Percentiles rank a stretch among this genome's conserved stretches.
Evolutionary conservation across 2,888 invertebrate genomes (phyloP).

Genomic region (Caenorhabditis angaria): DNA sequence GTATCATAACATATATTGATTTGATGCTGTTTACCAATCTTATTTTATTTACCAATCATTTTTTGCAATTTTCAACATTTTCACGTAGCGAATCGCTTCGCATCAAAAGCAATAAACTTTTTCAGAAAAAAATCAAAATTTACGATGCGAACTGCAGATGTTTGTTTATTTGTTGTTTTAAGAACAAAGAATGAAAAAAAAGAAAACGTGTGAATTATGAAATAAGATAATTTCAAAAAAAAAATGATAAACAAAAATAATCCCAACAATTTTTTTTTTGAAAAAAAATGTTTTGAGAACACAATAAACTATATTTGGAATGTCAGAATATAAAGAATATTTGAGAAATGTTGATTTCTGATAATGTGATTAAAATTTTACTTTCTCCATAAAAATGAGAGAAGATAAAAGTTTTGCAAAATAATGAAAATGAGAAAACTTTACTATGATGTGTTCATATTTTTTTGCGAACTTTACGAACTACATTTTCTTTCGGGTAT

Average conservation of each 20-base stretch:
- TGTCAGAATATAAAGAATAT: background rate
- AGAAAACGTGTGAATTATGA: background rate
- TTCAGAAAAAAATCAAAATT: background rate
- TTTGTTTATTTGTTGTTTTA: background rate
- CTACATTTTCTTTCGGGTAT: too few relatives aligned
- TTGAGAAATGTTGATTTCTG: background rate
- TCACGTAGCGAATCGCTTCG: too few relatives aligned
- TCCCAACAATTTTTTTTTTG: background rate
- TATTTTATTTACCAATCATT: background rate
- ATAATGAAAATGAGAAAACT: too few relatives aligned
- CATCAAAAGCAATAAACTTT: background rate
- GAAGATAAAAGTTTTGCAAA: background rate
- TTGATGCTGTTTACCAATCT: constrained; percentile 4
- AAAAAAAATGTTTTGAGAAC: too few relatives aligned
- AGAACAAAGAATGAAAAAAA: background rate
- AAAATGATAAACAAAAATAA: background rate
- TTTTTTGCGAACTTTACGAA: background rate
- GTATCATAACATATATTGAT: background rate
- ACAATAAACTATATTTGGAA: background rate
- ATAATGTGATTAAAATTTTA: background rate
- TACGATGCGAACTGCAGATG: constrained; percentile 1
- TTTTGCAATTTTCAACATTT: background rate
- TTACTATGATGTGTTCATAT: too few relatives aligned
- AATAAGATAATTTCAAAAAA: too few relatives aligned
- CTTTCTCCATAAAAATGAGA: background rate